Evolutionary conservation across 2,797 vertebrate species (phyloP).

Genomic region (Okamejei kenojei): DNA sequence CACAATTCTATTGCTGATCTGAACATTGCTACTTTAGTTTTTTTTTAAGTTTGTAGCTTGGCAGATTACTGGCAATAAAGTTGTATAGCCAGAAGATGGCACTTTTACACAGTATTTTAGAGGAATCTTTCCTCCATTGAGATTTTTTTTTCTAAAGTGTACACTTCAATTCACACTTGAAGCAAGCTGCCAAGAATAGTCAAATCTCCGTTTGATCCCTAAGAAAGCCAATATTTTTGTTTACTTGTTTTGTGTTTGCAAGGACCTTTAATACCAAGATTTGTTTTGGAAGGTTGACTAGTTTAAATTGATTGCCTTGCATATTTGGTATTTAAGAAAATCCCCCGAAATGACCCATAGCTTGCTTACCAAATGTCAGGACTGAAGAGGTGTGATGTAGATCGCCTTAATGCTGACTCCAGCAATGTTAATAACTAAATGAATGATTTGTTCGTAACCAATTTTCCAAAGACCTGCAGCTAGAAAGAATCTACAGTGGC

Average conservation of each 20-base stretch:
- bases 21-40: neutral
- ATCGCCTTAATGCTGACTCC: neutral
- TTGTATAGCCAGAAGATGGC: neutral
- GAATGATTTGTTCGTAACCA: neutral
- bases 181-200: neutral
- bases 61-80: neutral
- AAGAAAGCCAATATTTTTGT: neutral
- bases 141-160: neutral
- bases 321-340: neutral
- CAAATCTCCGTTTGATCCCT: neutral
- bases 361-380: neutral
- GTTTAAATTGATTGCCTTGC: neutral
- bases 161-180: neutral
- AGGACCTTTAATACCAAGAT: neutral
- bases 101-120: conserved; percentile 12
- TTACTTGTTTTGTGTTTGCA: neutral
- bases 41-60: neutral
- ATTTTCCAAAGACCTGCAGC: too few relatives aligned
- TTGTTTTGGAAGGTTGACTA: neutral
- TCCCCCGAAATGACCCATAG: too few relatives aligned
- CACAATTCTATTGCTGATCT: neutral
- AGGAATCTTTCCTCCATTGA: neutral
- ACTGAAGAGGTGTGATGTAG: neutral
- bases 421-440: neutral
- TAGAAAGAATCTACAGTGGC: too few relatives aligned